A percentile compares a stretch with the other conserved stretches of the same genome.
Evolutionary conservation across 2,113 vertebrate genomes (phyloP).

Genomic region (Octodon degus): DNA sequence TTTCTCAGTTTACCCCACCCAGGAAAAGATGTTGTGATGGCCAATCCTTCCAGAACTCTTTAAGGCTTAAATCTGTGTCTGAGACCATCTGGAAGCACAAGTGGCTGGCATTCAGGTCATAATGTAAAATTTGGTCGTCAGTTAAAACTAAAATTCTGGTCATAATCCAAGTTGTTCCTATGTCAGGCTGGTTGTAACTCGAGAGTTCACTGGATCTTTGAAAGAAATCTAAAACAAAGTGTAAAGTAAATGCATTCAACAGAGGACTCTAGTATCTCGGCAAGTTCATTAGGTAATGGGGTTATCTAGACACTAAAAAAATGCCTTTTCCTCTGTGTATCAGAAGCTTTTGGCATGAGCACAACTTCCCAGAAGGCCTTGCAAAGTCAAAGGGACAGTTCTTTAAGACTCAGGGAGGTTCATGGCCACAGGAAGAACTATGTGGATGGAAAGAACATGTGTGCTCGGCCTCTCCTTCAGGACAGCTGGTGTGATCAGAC

Average conservation of each 20-base stretch:
- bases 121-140: no score
- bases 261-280: not conserved
- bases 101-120: not conserved
- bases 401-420: not conserved
- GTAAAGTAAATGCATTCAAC: not conserved
- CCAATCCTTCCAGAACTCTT: not conserved
- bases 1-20: not conserved
- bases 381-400: not conserved
- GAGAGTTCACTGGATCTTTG: not conserved
- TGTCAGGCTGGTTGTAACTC: not conserved
- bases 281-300: not conserved
- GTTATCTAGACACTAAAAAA: not conserved
- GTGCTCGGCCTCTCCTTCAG: not conserved
- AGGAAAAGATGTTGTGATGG: not conserved
- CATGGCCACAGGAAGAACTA: not conserved
- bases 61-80: not conserved
- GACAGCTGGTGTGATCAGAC: not conserved
- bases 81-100: not conserved
- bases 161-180: not conserved
- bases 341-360: not conserved
- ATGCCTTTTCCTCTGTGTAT: not conserved
- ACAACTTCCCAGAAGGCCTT: not conserved
- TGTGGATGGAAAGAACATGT: not conserved
- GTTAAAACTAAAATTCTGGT: not conserved
- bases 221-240: slow-evolving; percentile 43